These are phyloP conservation scores for Cremastobaeus sp. DNA, from an alignment of 2,888 invertebrate species.

Conservation along the genomic window DNA sequence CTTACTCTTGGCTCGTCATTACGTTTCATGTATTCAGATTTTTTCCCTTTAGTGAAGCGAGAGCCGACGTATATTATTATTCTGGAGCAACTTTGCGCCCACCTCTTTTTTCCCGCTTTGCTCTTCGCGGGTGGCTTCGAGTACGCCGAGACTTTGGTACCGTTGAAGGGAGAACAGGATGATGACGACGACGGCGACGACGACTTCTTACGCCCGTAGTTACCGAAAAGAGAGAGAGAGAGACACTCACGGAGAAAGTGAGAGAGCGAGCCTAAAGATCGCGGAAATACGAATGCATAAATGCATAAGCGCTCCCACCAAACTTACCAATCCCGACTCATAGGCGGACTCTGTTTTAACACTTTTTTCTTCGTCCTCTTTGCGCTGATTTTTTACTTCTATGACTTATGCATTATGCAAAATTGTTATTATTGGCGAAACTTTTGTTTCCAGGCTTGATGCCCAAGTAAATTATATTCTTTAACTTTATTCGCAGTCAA, in stretches of 20 bases:
- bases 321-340: constrained; percentile 53
- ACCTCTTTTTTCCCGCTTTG: constrained; percentile 64
- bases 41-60: constrained; percentile 70
- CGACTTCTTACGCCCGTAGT: constrained; percentile 65
- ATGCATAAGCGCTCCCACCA: constrained; percentile 76
- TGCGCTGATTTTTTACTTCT: constrained; percentile 42
- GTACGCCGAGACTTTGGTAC: constrained; percentile 62
- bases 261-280: constrained; percentile 66
- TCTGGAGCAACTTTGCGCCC: constrained; percentile 76
- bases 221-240: constrained; percentile 43
- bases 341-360: constrained; percentile 54
- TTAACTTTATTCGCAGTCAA: constrained; percentile 16
- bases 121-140: constrained; percentile 58
- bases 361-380: constrained; percentile 23
- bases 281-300: constrained; percentile 78
- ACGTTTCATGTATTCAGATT: constrained; percentile 78
- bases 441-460: constrained; percentile 34
- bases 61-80: constrained; percentile 75
- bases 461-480: constrained; percentile 19
- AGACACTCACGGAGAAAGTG: too few species aligned
- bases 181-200: constrained; percentile 61
- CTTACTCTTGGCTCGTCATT: constrained; percentile 71
- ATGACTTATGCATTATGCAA: constrained; percentile 51
- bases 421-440: constrained; percentile 47
- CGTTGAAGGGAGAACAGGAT: constrained; percentile 63